Percentiles rank a stretch among this genome's conserved stretches.
Conservation (phyloP, 2,113 vertebrate species). For the Scortum barcoo region DNA sequence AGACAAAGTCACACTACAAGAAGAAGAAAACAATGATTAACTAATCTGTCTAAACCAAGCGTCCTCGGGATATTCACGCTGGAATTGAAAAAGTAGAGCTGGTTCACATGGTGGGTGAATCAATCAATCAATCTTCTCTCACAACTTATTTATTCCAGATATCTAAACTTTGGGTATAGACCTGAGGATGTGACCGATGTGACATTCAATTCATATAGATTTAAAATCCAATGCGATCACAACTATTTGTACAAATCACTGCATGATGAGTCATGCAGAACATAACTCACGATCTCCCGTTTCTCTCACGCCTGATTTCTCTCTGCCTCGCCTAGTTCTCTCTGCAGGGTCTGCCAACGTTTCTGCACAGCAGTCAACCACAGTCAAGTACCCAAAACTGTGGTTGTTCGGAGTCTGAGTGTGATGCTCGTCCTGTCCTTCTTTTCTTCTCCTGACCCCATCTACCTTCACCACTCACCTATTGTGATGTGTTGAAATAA, state of each 20-base stretch:
- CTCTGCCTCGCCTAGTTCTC: background rate
- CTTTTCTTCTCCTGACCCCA: background rate
- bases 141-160: background rate
- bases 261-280: background rate
- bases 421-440: background rate
- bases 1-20: background rate
- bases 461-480: background rate
- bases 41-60: background rate
- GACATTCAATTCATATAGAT: background rate
- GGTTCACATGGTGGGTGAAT: background rate
- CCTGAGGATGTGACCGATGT: background rate
- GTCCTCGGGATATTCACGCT: fast-evolving
- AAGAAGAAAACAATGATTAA: background rate
- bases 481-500: too few species aligned
- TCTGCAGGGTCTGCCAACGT: background rate
- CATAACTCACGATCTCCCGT: background rate
- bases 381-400: background rate
- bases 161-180: background rate
- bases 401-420: background rate
- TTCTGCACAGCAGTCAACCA: too few species aligned
- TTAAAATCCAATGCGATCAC: background rate
- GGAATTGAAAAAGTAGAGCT: background rate
- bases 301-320: background rate
- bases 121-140: background rate
- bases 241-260: background rate